phyloP scores from a whole-genome alignment of 37 sponge, comb jelly and placozoan species.

The Spongia lamella region DNA sequence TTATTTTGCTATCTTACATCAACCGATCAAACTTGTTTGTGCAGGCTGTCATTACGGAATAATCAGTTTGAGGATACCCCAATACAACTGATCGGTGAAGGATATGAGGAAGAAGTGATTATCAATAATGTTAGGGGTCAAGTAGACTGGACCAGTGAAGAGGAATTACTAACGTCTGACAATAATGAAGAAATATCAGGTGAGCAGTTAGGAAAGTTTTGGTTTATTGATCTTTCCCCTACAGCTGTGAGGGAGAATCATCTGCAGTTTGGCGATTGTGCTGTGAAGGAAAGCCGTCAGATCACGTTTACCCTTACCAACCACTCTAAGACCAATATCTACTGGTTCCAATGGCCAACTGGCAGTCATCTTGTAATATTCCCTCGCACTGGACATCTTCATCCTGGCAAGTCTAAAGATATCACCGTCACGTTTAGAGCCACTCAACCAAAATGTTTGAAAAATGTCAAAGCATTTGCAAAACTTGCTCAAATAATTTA shows the following conservation, averaged over 20 bases:
- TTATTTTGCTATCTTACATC: too few species aligned
- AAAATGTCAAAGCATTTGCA: conserved; percentile 31
- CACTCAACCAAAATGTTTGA: conserved; percentile 47
- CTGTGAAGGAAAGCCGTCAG: conserved; percentile 77
- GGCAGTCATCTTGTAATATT: conserved; percentile 57
- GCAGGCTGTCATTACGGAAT: conserved; percentile 56
- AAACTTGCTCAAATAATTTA: conserved; percentile 70
- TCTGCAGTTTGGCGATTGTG: conserved; percentile 80
- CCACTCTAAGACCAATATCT: conserved; percentile 54
- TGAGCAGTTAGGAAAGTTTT: too few species aligned
- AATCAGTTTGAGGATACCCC: conserved; percentile 89
- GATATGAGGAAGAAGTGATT: conserved; percentile 80
- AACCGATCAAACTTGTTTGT: too few species aligned
- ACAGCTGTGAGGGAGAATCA: conserved; percentile 58
- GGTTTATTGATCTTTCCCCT: not conserved
- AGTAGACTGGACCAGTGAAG: not conserved
- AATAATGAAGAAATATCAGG: too few species aligned
- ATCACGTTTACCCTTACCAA: conserved; percentile 87
- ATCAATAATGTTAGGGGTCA: conserved; percentile 61
- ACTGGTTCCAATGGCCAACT: conserved; percentile 72
- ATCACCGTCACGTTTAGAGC: conserved; percentile 78
- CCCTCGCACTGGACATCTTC: conserved; percentile 86
- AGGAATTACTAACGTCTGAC: not conserved
- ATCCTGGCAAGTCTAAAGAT: conserved; percentile 81
- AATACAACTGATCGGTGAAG: conserved; percentile 85